Percentiles rank a stretch among this genome's conserved stretches.
These are phyloP conservation scores for Gordius sp. DNA, from an alignment of 2,888 invertebrate genomes.

Conservation along the genomic window DNA sequence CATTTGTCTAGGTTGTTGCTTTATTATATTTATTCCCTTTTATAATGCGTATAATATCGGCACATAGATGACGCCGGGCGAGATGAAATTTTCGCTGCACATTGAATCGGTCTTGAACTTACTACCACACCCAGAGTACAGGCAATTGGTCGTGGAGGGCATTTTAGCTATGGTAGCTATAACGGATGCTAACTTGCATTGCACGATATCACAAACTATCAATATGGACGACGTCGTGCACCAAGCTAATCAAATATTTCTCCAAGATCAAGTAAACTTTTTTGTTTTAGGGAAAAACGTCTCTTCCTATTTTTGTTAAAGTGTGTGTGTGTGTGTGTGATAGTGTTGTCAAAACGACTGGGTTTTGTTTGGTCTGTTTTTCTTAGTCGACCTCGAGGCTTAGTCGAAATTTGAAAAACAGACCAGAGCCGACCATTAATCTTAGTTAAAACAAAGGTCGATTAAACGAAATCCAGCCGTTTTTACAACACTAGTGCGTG, in stretches of 20 bases:
- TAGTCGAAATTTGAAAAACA: no score
- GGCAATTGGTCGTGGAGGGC: slow-evolving; percentile 76
- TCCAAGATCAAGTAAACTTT: slow-evolving; percentile 59
- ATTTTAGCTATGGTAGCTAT: slow-evolving; percentile 65
- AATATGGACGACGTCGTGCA: slow-evolving; percentile 65
- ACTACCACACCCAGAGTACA: slow-evolving; percentile 88
- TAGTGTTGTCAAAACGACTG: no score
- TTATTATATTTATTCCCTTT: background rate
- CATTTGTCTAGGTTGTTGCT: no score
- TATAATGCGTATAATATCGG: no score
- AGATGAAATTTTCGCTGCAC: slow-evolving; percentile 82
- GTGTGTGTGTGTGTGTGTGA: no score
- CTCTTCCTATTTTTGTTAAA: no score
- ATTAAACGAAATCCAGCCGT: no score
- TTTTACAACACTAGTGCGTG: no score
- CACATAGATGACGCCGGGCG: slow-evolving; percentile 89
- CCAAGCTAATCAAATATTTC: slow-evolving; percentile 68
- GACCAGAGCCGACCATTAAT: no score
- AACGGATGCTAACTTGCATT: slow-evolving; percentile 31
- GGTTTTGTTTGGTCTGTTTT: no score
- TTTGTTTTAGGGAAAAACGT: background rate
- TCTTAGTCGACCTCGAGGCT: no score
- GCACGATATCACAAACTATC: slow-evolving; percentile 22
- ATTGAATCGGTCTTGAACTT: slow-evolving; percentile 85
- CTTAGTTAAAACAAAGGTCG: no score